phyloP scores from a whole-genome alignment of 2,113 vertebrate genomes.

The Coreoperca whiteheadi region DNA sequence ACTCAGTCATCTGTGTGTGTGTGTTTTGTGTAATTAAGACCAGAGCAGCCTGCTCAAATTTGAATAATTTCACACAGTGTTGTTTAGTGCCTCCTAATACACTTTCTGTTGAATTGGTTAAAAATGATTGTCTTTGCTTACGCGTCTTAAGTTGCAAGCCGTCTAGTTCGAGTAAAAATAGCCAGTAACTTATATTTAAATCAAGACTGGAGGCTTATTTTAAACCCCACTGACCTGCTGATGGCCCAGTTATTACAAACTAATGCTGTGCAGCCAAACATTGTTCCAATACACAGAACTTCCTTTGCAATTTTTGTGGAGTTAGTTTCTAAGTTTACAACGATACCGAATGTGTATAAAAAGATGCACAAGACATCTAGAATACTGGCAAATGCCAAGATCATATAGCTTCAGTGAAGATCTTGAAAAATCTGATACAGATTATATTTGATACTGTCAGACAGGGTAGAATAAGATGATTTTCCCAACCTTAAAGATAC shows the following conservation, averaged over 20 bases:
- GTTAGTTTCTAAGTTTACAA: background rate
- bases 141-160: background rate
- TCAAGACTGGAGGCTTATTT: background rate
- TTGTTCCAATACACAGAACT: too few relatives aligned
- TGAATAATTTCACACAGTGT: background rate
- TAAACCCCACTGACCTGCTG: too few relatives aligned
- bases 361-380: background rate
- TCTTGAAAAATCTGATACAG: background rate
- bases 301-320: background rate
- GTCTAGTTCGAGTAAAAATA: background rate
- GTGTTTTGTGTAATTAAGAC: constrained; percentile 6
- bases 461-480: background rate
- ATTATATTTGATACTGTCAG: background rate
- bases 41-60: background rate
- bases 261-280: background rate
- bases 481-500: too few relatives aligned
- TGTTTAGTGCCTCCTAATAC: background rate
- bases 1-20: background rate
- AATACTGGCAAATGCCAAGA: too few relatives aligned
- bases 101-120: background rate
- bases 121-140: background rate
- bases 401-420: background rate
- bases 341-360: background rate
- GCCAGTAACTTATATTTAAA: background rate
- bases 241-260: background rate